Base-by-base conservation (phyloP, 1,140 invertebrate species). In the Parapsyche elsis region DNA sequence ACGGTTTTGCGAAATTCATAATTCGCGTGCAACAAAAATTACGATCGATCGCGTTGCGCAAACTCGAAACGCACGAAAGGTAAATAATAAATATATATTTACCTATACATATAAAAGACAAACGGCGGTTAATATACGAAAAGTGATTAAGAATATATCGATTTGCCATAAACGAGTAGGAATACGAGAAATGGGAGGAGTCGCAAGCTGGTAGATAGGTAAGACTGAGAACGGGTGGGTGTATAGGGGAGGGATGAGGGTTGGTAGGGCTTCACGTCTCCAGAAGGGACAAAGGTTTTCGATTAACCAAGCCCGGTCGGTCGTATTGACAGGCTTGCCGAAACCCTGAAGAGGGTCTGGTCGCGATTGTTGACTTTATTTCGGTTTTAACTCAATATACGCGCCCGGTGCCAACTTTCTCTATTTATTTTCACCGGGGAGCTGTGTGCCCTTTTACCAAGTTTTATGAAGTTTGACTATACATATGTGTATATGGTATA, bases 341-440 rank as follows among this genome's bases (percentile, higher is more conserved):
- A 53, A 46, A 46, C 44, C 71, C 44, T 75, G 73, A 75, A 57
- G 73, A 75, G 73, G 73, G 73, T 75, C 46, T 24, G 44, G 73
- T 75, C 73, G 49, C 73, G 45, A 75, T 75, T 75, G 73, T 75
- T 75, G 73, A 75, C 73, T 75, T 75, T 75, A 75, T 75, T 75
- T 75, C 49, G 45, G 73, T 57, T 75, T 75, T 75, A 57, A 75
- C 73, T 75, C 73, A 75, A 75, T 75, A 75, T 75, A 57, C n/a
- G n/a, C 24, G 23, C 5, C 10, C 38, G 38, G 10, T 7, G 73
- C 73, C n/a, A 75, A 75, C 73, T 75, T 75, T 75, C 73, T 30
- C 73, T 75, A 75, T 75, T 75, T 75, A 57, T 75, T 57, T 46
- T 75, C 49, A 24, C 73, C 44, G 49, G 38, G 9, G 70, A 71